phyloP scores from a whole-genome alignment of 2,797 vertebrate genomes.

The Sebastes oblongus region DNA sequence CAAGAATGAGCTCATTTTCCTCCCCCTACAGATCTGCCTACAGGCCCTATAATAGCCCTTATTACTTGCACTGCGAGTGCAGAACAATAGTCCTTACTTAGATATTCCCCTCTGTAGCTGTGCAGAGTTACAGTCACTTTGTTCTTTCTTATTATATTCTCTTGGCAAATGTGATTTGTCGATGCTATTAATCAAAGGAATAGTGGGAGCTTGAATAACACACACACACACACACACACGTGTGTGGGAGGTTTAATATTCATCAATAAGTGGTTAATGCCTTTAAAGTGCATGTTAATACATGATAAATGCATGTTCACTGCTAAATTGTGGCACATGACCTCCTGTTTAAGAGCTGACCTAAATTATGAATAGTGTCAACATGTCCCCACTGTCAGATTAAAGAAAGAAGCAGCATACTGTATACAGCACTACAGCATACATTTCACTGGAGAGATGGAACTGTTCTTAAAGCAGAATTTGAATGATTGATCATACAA shows the following conservation, averaged over 20 bases:
- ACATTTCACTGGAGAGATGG: constrained; percentile 19
- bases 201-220: constrained; percentile 18
- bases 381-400: constrained; percentile 20
- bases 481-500: constrained; percentile 39
- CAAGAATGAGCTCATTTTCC: constrained; percentile 43
- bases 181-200: constrained; percentile 47
- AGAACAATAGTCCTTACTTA: constrained; percentile 56
- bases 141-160: constrained; percentile 27
- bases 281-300: constrained; percentile 54
- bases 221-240: background rate
- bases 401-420: background rate
- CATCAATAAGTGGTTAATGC: constrained; percentile 61
- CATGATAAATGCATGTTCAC: constrained; percentile 35
- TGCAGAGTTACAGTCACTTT: constrained; percentile 28
- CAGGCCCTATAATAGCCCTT: constrained; percentile 51
- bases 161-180: constrained; percentile 41
- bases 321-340: constrained; percentile 40
- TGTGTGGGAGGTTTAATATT: constrained; percentile 57
- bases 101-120: constrained; percentile 39
- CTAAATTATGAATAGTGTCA: constrained; percentile 47
- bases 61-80: constrained; percentile 51
- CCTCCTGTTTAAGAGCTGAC: constrained; percentile 42
- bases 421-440: background rate
- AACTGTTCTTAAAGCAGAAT: constrained; percentile 20
- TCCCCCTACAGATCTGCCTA: constrained; percentile 50